Evolutionary conservation across 2,797 vertebrate genomes (phyloP), one percentile per base, ranked within the genome.

Genomic region (Poecilia wingei): DNA sequence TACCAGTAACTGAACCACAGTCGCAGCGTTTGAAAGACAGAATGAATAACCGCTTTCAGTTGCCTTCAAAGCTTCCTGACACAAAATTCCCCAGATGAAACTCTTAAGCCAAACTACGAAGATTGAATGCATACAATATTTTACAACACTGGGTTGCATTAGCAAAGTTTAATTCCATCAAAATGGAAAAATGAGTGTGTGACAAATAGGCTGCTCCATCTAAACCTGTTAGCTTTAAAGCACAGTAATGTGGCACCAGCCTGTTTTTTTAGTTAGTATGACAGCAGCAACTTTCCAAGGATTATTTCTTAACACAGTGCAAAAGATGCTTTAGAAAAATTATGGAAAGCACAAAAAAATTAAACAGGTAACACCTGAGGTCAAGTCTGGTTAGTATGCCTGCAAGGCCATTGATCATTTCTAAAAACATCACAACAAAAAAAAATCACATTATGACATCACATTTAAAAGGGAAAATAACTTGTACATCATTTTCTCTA

Each of bases 331-430:
- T 61, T 55, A 75, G 55, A 22, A 53, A 76, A 66, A 22, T 39
- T 39, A 74, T n/a, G n/a, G 28, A 59, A 36, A 82, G 77, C 12
- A 84, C 47, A 78, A 25, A 80, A 39, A 28, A 20, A 57, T 39
- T 73, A 49, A 78, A 74, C 73, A 33, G 51, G 70, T 64, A 72
- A 74, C n/a, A 80, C 33, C 47, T 75, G 68, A 88, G 66, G 59
- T 75, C 20, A 69, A 49, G 33, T 47, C 69, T 47, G 51, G 22
- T 43, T 10, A 69, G 4, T 75, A 25, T 25, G 12, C 31, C 9
- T 39, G 5, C 39, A 69, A 69, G 39, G 39, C 39, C 22, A 12
- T 39, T 39, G 22, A 9, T 66, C 36, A 66, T 66, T 39, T 36
- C 28, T 39, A 66, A 36, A 66, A 31, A 31, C 31, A 66, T 18